Evolutionary conservation across 1,140 invertebrate genomes (phyloP).

Genomic region (Phthorimaea operculella): DNA sequence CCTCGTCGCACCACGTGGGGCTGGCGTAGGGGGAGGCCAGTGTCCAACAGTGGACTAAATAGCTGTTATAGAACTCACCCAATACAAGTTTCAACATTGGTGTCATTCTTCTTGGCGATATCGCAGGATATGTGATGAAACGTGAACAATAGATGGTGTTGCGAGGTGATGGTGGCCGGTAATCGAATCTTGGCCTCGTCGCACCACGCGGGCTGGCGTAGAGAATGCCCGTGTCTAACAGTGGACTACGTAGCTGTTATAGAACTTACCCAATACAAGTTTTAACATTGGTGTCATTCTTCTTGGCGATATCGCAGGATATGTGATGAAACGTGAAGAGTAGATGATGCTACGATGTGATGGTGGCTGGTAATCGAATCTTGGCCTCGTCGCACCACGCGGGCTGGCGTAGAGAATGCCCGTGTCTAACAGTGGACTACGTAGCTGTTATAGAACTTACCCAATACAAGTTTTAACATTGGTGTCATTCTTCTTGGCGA

Average conservation of each 20-base stretch:
- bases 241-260: constrained; percentile 22
- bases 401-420: constrained; percentile 82
- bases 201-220: constrained; percentile 85
- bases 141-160: constrained; percentile 89
- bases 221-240: constrained; percentile 82
- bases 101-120: constrained; percentile 83
- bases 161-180: constrained; percentile 79
- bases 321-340: constrained; percentile 92
- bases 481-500: constrained; percentile 82
- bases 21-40: constrained; percentile 84
- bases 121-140: constrained; percentile 92
- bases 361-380: constrained; percentile 80
- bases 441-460: no score
- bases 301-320: constrained; percentile 87
- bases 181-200: constrained; percentile 90
- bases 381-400: constrained; percentile 93
- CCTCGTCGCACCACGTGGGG: constrained; percentile 88
- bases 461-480: constrained; percentile 74
- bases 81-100: constrained; percentile 75
- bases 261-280: constrained; percentile 36
- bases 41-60: constrained; percentile 77
- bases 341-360: constrained; percentile 83
- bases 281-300: constrained; percentile 82
- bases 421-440: constrained; percentile 79
- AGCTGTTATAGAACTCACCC: no score